Evolutionary conservation across 2,113 vertebrate species (phyloP), one percentile per base, ranked within the genome.

Genomic region (Ciconia stormi): DNA sequence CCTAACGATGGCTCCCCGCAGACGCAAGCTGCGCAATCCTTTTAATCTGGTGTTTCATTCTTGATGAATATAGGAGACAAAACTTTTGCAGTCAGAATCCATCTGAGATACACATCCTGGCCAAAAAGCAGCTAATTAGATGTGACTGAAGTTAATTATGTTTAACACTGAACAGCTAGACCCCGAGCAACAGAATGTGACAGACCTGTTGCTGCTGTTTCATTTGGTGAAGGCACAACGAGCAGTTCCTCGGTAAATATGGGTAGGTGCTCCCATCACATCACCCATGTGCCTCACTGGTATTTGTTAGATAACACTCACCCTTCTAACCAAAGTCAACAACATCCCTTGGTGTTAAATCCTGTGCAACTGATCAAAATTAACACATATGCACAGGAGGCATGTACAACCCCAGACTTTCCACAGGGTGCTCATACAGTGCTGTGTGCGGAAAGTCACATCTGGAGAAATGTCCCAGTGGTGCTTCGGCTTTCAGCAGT

Each of bases 111-210:
- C 30, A 34, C 2, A 2, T 63, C 20, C 32, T 83, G 55, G 19
- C n/a, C 82, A 78, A 89, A 90, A 25, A 90, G 27, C 18, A 95
- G 65, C 40, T 95, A 71, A 95, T 95, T 87, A 89, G 44, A 76
- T 49, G 56, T 56, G 77, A 49, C 52, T 52, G 40, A 50, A 94
- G 56, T 66, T 90, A 93, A 87, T 95, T 77, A 53, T 18, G 21
- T 25, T 46, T 55, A 73, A 62, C 47, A n/a, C 8, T 29, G 47
- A 85, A 26, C 38, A 55, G 30, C 32, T 10, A 83, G 46, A 61
- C 32, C 42, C 82, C 2, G 2, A 29, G 61, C 8, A 15, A 67
- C 5, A 69, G 25, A 85, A 81, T 3, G 32, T 72, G 62, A 67
- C 58, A 62, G 8, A 50, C 44, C 34, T 62, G 13, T 50, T 50